Percentiles rank a stretch among this genome's conserved stretches.
phyloP scores from a whole-genome alignment of 2,888 invertebrate genomes.

The Eupithecia subumbrata region DNA sequence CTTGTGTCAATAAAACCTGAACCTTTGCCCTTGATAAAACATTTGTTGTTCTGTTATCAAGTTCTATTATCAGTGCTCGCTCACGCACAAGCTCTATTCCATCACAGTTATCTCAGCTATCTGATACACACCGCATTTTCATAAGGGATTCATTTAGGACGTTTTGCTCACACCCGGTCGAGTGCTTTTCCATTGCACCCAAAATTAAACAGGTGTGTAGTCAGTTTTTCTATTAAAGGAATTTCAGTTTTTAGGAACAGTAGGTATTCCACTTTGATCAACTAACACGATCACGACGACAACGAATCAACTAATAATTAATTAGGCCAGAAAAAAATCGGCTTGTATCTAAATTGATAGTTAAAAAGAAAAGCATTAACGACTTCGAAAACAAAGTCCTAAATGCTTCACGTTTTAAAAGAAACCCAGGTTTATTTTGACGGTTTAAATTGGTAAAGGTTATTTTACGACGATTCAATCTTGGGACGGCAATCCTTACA shows the following conservation, averaged over 20 bases:
- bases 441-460: no score
- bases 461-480: no score
- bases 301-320: no score
- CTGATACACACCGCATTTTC: constrained; percentile 66
- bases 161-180: constrained; percentile 56
- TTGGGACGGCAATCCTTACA: no score
- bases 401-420: no score
- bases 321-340: no score
- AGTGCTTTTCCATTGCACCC: constrained; percentile 49
- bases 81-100: constrained; percentile 26
- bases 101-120: constrained; percentile 50
- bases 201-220: not conserved
- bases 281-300: no score
- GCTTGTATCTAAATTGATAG: no score
- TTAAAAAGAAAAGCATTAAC: no score
- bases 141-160: constrained; percentile 72
- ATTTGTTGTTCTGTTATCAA: not conserved
- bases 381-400: no score
- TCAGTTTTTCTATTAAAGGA: not conserved
- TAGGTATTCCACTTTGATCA: no score
- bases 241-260: not conserved
- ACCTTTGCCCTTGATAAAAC: not conserved
- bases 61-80: not conserved
- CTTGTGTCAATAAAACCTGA: constrained; percentile 2
- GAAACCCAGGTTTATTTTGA: no score